Evolutionary conservation across 2,113 vertebrate species (phyloP), one percentile per base, ranked within the genome.

Genomic region (Athene cunicularia): DNA sequence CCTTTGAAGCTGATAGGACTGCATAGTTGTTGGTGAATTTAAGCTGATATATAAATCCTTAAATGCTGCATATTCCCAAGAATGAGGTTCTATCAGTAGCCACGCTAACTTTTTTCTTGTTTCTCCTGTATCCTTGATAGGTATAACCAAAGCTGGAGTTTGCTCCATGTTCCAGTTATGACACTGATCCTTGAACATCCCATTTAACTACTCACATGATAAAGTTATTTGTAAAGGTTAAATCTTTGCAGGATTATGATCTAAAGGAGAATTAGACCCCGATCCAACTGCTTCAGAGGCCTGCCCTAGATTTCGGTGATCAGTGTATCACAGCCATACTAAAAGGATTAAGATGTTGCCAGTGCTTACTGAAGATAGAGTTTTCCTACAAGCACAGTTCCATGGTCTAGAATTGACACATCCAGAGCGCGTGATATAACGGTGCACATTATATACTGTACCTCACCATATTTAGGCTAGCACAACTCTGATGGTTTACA

Each of bases 221-320:
- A 77, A 95, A 93, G 81, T 93, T 87, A 91, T 93, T 95, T 94
- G 74, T 86, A 96, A 95, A 90, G 71, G 86, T 89, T 96, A 96
- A 86, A 74, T 86, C 94, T 93, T 82, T 60, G 37, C 45, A 75
- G 93, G 91, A 94, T 94, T 96, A 97, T 59, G 39, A 86, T 82
- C 92, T 96, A 89, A 96, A 88, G 94, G 62, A 80, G 80, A 37
- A 93, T 97, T 95, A 95, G 64, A 77, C 89, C 62, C 77, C 96
- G 91, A 97, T 75, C 86, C 83, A 93, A 39, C 90, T 88, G 53
- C 82, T 95, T 79, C 89, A 97, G 95, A 91, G 87, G 73, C 71
- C 84, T 97, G 96, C 84, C 96, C 93, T 95, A 95, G 84, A 96
- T 97, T 73, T 79, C 82, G 85, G 53, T 74, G 84, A 79, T 92